Base-by-base conservation (phyloP, 2,113 vertebrate species). In the Brachypodius melanocephalos region DNA sequence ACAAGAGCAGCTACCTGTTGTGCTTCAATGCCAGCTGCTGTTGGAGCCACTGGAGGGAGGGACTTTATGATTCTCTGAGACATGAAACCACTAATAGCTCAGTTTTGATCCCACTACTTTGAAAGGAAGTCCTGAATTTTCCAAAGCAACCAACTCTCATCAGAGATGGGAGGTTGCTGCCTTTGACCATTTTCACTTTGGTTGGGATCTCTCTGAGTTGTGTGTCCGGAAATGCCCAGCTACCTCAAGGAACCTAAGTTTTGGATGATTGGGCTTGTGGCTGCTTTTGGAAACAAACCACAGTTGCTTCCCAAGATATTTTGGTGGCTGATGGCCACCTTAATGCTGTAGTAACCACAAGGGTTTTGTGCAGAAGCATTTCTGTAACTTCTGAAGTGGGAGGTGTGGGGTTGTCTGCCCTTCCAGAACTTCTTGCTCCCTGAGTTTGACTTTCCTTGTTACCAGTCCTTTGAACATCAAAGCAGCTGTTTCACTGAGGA, bases 71-170 rank as follows among this genome's bases (percentile, higher is more conserved):
- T 17, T 24, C 2, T 6, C 78, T 66, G 81, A 58, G 66, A 85
- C 78, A 83, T 13, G 32, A 94, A 92, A 91, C 93, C 89, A 43
- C 91, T 45, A 95, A 83, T 51, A 83, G 63, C 75, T 76, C 14
- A 0, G 54, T 90, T 96, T 93, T 91, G 81, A 96, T 91, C 71
- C 88, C 22, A 1, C 1, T 25, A 1, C 77, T 95, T 91, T 90
- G 54, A 91, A 85, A 89, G 29, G 31, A 94, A 94, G 55, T 32
- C 78, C 55, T 79, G 72, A 85, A 17, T 74, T 93, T 89, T 73
- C 71, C 74, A 80, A 91, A 85, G 26, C 59, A 91, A 58, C 58
- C 10, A 9, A 6, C 45, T 65, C 74, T 21, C 54, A 22, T 32
- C 68, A 55, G 63, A 84, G 29, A 26, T 38, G 4, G 1, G 58